These are phyloP conservation scores for Candidula unifasciata DNA, from an alignment of 2,888 invertebrate species.

Conservation along the genomic window DNA sequence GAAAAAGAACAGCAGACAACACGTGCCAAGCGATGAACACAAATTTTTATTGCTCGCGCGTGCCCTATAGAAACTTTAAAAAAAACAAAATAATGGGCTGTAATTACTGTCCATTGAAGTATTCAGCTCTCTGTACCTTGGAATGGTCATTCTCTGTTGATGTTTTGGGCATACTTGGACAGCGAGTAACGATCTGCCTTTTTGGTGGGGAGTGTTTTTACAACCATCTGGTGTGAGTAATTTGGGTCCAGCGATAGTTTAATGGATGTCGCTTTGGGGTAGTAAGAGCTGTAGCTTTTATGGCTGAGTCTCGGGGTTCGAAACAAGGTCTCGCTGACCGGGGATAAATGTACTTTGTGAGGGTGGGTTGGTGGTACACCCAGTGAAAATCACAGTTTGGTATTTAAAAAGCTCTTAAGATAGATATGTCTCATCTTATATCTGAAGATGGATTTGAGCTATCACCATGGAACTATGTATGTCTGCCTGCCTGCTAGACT, in stretches of 20 bases:
- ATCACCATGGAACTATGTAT: too few species aligned
- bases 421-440: too few species aligned
- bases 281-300: neutral
- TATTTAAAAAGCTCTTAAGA: too few species aligned
- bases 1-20: neutral
- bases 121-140: neutral
- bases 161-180: neutral
- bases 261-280: neutral
- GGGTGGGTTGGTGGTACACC: too few species aligned
- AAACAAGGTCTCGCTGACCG: too few species aligned
- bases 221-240: too few species aligned
- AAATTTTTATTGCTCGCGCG: neutral
- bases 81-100: neutral
- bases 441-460: too few species aligned
- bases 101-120: conserved; percentile 15
- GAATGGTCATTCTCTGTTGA: neutral
- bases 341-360: too few species aligned
- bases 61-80: neutral
- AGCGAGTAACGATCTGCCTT: too few species aligned
- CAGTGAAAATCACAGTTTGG: too few species aligned
- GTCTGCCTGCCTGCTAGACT: too few species aligned
- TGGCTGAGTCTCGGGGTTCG: neutral
- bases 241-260: neutral
- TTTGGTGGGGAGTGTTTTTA: too few species aligned
- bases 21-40: neutral